Base-by-base conservation (phyloP, 2,113 vertebrate species). In the Bujurquina vittata region DNA sequence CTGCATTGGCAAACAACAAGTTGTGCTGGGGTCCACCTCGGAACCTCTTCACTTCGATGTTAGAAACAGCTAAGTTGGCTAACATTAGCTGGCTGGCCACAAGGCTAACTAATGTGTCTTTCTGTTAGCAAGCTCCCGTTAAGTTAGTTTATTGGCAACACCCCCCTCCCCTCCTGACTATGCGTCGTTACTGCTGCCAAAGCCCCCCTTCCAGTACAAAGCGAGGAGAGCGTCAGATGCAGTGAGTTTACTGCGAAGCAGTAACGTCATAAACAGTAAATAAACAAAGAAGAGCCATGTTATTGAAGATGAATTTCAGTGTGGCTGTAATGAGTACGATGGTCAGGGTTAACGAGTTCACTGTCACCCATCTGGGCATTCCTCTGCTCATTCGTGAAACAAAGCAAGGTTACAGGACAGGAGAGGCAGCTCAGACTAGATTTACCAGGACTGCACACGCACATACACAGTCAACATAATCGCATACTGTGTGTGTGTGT, bases 391-490 rank as follows among this genome's bases (percentile, higher is more conserved):
- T 84, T 69, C 80, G 79, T 85, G 85, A 92, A 92, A 95, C 95
- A 96, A 96, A 95, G 94, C 95, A 92, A 92, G 92, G 90, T 90
- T 90, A 92, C 74, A 87, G 89, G 93, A 94, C 88, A 89, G 80
- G 82, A 93, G 91, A 95, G 87, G 91, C 93, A 94, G 95, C 87
- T 95, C 92, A 89, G 92, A 93, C 92, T 93, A 94, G 93, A 95
- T 94, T 88, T 81, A 89, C 85, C 91, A 91, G 86, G 89, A 92
- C 85, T 59, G 55, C 83, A 80, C 80, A 82, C 76, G 82, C 81
- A 89, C 82, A 77, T 59, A 84, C 74, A 88, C 80, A 84, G 54
- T 81, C 91, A 89, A 84, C 87, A 93, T 88, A 92, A 92, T 90
- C 90, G 86, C 85, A 91, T 84, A 90, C 69, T 84, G 79, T 77